These are phyloP conservation scores for Drosophila falleni DNA, from an alignment of 2,888 invertebrate species.

Conservation along the genomic window DNA sequence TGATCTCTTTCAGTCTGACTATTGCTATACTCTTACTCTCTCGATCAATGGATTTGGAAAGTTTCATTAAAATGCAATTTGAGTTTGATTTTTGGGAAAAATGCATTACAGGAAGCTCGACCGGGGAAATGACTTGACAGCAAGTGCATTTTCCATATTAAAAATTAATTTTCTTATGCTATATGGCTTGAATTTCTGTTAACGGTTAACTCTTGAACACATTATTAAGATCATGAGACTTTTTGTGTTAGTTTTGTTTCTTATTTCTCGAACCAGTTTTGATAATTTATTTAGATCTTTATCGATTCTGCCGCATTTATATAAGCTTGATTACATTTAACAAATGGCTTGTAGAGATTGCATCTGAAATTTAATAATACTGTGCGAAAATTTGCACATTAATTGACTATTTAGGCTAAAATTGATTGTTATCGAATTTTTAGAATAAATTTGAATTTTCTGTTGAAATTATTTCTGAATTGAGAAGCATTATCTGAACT, in stretches of 20 bases:
- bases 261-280: conserved; percentile 18
- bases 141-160: conserved; percentile 41
- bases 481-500: no score
- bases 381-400: not conserved
- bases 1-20: not conserved
- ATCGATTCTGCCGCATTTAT: conserved; percentile 7
- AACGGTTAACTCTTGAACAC: conserved; percentile 34
- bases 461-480: not conserved
- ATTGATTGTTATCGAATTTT: not conserved
- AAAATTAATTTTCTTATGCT: conserved; percentile 19
- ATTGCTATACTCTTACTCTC: not conserved
- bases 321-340: conserved; percentile 5
- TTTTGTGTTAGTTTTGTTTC: conserved; percentile 5
- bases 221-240: conserved; percentile 35
- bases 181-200: conserved; percentile 44
- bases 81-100: conserved; percentile 22
- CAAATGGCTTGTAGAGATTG: not conserved
- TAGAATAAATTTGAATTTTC: not conserved
- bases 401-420: conserved; percentile 8
- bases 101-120: conserved; percentile 46
- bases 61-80: conserved; percentile 81
- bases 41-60: conserved; percentile 76
- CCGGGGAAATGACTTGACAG: conserved; percentile 54
- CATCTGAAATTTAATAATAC: conserved; percentile 7
- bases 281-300: conserved; percentile 1